Percentiles rank a stretch among this genome's conserved stretches.
Evolutionary conservation across 64 coral and sea anemone species (phyloP).

Genomic region (Porites australiensis): DNA sequence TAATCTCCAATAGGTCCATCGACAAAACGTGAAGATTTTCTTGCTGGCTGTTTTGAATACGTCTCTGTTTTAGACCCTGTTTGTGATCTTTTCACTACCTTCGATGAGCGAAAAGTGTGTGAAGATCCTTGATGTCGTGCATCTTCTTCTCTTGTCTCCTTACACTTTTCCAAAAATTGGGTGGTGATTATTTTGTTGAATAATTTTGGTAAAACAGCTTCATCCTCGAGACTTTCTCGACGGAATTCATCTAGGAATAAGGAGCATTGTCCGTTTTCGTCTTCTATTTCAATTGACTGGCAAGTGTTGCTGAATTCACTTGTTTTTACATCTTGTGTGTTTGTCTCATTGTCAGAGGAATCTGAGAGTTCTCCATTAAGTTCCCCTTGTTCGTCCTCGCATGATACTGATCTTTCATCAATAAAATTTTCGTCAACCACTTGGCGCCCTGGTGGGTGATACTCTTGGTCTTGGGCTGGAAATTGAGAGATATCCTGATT

Average conservation of each 20-base stretch:
- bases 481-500: not conserved
- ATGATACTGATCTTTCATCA: not conserved
- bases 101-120: constrained; percentile 53
- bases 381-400: not conserved
- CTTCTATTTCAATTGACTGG: not conserved
- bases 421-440: not conserved
- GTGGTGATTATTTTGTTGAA: constrained; percentile 78
- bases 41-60: not conserved
- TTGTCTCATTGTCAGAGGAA: not conserved
- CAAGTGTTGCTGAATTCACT: not conserved
- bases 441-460: not conserved
- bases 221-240: constrained; percentile 45
- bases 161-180: constrained; percentile 54
- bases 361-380: not conserved
- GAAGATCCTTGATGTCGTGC: not conserved
- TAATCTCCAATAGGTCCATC: not conserved
- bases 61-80: not conserved
- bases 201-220: constrained; percentile 57
- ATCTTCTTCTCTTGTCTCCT: constrained; percentile 48
- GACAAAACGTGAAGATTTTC: not conserved
- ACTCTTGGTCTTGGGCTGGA: not conserved
- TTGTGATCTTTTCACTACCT: not conserved
- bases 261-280: not conserved
- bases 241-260: constrained; percentile 6
- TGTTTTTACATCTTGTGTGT: not conserved